A percentile compares a stretch with the other conserved stretches of the same genome.
These are phyloP conservation scores for Harpalus rufipes DNA, from an alignment of 2,888 invertebrate species.

Conservation along the genomic window DNA sequence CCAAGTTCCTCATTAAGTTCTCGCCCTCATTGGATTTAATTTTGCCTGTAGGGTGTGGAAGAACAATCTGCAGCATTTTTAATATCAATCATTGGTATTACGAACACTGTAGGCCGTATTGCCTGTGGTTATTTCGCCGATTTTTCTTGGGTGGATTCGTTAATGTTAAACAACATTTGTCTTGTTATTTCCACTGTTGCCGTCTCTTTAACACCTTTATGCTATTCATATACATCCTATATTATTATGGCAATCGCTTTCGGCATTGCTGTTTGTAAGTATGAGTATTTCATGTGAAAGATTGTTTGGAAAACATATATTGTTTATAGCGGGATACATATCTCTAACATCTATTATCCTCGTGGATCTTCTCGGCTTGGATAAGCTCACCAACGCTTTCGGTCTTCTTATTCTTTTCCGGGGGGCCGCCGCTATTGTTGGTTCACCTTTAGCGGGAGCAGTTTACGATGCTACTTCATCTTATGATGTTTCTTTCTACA, in stretches of 20 bases:
- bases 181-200: constrained; percentile 93
- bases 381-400: constrained; percentile 97
- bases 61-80: constrained; percentile 86
- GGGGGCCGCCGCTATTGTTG: constrained; percentile 94
- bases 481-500: constrained; percentile 94
- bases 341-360: constrained; percentile 98
- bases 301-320: constrained; percentile 68
- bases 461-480: constrained; percentile 92
- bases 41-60: constrained; percentile 83
- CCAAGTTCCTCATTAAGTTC: too few species aligned
- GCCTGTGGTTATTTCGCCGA: constrained; percentile 94
- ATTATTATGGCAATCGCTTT: constrained; percentile 92
- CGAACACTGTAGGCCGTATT: constrained; percentile 95
- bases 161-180: constrained; percentile 95
- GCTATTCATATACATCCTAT: constrained; percentile 86
- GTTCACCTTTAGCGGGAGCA: constrained; percentile 90
- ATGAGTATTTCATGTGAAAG: neutral
- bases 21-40: neutral
- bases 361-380: constrained; percentile 96
- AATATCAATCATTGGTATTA: constrained; percentile 92
- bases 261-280: constrained; percentile 94
- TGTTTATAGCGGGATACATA: constrained; percentile 92
- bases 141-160: constrained; percentile 93
- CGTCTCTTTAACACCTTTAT: constrained; percentile 91
- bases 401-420: constrained; percentile 96